Evolutionary conservation across 1,140 invertebrate genomes (phyloP), one percentile per base, ranked within the genome.

Genomic region (Brachionus calyciflorus): DNA sequence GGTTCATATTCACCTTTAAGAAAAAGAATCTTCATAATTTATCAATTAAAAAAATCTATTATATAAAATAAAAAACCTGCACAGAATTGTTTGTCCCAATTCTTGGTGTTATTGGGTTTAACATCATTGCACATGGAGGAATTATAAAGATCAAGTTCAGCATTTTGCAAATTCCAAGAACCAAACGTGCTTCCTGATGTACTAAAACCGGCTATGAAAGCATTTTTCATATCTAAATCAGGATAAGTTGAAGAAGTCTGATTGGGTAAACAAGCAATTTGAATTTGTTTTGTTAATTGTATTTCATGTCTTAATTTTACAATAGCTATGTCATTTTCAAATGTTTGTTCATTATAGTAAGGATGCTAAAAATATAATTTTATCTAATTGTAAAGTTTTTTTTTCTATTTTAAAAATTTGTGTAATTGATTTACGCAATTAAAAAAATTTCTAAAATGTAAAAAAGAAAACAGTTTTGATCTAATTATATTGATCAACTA

Each of bases 311-410:
- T 28, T 24, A 73, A 40, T 33, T 55, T 49, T 33, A 73, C 21
- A 2, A 73, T 26, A 14, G 69, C 69, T 40, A 73, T 49, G 14
- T 73, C 46, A 21, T 73, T 73, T 55, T 73, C 2, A 33, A 26
- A 41, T 6, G 69, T 73, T 17, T 17, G 12, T 9, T 10, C 2
- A 41, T 73, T 26, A 55, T 26, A 73, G 19, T 73, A 19, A 2
- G 41, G 44, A 73, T 73, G 69, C 69, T 70, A 30, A 30, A 28
- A 51, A 17, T 14, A 44, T 7, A 14, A n/a, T n/a, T n/a, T n/a
- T 7, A 46, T 14, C 14, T 14, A 46, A 14, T 3, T 46, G n/a
- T n/a, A n/a, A n/a, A n/a, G n/a, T n/a, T n/a, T n/a, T n/a, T n/a
- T n/a, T n/a, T n/a, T n/a, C n/a, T n/a, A n/a, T n/a, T n/a, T n/a